A percentile compares a stretch with the other conserved stretches of the same genome.
Evolutionary conservation across 2,797 vertebrate genomes (phyloP).

Genomic region (Pteronotus mesoamericanus): DNA sequence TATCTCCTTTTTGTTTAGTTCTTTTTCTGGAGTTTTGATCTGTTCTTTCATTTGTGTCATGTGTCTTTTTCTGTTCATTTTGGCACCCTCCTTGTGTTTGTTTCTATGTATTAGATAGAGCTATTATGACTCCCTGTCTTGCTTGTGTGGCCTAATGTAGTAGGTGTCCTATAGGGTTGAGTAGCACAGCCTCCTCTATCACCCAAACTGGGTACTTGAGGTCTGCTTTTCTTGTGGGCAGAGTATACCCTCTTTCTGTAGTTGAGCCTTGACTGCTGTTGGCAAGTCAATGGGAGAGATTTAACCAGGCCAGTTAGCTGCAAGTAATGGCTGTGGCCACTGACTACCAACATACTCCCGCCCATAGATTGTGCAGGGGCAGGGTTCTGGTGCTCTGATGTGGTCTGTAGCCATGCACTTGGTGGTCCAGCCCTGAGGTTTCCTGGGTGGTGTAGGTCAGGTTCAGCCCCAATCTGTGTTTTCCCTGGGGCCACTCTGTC

Average conservation of each 20-base stretch:
- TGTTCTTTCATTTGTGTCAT: neutral
- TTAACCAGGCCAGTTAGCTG: too few relatives aligned
- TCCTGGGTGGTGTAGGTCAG: neutral
- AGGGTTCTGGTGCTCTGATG: neutral
- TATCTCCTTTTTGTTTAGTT: neutral
- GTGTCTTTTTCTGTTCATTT: neutral
- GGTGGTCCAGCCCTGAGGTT: neutral
- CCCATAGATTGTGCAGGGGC: neutral
- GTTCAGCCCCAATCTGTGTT: neutral
- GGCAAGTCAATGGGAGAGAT: too few relatives aligned
- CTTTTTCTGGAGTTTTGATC: neutral
- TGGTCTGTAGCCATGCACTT: neutral
- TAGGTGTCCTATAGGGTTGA: neutral
- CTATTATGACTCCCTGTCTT: neutral
- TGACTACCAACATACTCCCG: neutral
- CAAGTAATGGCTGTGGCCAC: neutral
- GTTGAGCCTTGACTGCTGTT: neutral
- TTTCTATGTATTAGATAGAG: neutral
- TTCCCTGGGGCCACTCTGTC: neutral
- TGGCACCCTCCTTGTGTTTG: neutral
- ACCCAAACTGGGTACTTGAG: neutral
- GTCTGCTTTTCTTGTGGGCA: neutral
- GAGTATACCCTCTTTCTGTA: neutral
- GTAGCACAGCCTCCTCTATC: neutral
- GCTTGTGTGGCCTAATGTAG: neutral